Percentiles rank a stretch among this genome's conserved stretches.
Evolutionary conservation across 2,888 invertebrate genomes (phyloP).

Genomic region (Nipponacmea schrenckii): DNA sequence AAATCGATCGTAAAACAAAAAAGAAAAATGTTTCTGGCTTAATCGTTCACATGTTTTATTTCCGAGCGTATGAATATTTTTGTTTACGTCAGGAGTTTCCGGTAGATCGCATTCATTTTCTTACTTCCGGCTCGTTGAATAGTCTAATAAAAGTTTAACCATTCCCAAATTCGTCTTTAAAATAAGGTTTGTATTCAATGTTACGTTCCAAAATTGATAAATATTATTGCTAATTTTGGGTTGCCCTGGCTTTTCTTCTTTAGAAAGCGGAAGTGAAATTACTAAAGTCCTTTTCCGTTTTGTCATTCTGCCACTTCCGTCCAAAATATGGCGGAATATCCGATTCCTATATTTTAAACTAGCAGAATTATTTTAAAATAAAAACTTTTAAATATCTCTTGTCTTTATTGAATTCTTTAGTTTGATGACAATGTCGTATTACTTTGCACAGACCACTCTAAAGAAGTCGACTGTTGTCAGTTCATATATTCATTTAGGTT

Average conservation of each 20-base stretch:
- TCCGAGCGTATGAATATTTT: slow-evolving; percentile 20
- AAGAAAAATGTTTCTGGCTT: too few species aligned
- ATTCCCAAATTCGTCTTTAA: neutral
- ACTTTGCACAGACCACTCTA: too few species aligned
- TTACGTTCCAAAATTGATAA: slow-evolving; percentile 17
- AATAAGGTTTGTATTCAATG: neutral
- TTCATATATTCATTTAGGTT: too few species aligned
- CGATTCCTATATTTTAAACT: neutral
- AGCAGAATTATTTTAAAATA: too few species aligned
- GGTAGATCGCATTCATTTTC: slow-evolving; percentile 28
- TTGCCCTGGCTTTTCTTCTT: neutral
- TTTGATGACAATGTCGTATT: too few species aligned
- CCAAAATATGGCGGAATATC: slow-evolving; percentile 11
- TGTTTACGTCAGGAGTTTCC: slow-evolving; percentile 32
- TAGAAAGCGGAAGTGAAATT: slow-evolving; percentile 33
- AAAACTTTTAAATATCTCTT: too few species aligned
- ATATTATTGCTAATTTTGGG: neutral
- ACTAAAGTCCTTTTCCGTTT: slow-evolving; percentile 36
- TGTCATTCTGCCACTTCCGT: slow-evolving; percentile 45
- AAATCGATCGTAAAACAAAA: too few species aligned
- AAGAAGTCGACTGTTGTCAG: too few species aligned
- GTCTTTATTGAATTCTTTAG: too few species aligned
- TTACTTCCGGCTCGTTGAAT: slow-evolving; percentile 27
- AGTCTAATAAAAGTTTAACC: neutral
- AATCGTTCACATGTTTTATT: too few species aligned